Base-by-base conservation (phyloP, 2,888 invertebrate genomes). In the Chironomus tentans region DNA sequence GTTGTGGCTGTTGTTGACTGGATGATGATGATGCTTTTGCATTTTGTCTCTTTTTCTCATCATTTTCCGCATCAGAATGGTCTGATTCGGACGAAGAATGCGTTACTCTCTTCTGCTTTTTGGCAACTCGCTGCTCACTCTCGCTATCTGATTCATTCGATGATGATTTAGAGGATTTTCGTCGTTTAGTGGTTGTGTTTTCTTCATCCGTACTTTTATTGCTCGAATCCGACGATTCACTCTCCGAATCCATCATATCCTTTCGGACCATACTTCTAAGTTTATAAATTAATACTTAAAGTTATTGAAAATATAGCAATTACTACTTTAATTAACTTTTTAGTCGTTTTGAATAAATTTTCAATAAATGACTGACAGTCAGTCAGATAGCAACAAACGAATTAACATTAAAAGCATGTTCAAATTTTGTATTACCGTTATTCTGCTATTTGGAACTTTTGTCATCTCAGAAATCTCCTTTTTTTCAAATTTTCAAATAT, bases 1-100 rank as follows among this genome's bases (percentile, higher is more conserved):
- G 47, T 71, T 62, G 65, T 6, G n/a, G n/a, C n/a, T 76, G 71
- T 28, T 3, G n/a, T 24, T 28, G 74, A 70, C 65, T 74, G 46
- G 76, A 76, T 18, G 77, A 76, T 18, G 77, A 76, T 21, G 77
- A 76, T 13, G 76, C 70, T 3, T 68, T 76, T n/a, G 18, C 12
- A 65, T 70, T 61, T 21, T 21, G 18, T 10, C 13, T 28, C 2
- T n/a, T 62, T 38, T 22, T 72, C 4, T 18, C 69, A n/a, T 46
- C 68, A 15, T 50, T 46, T 13, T 56, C 15, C 10, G 7, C 69
- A 22, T 7, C 38, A 47, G 56, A 56, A 56, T 56, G 6, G 2
- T 38, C 38, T 1, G 56, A 56, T 7, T 68, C 74, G 0, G 47
- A 47, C 1, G 48, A 74, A 6, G 74, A 74, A 47, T 74, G 74